Evolutionary conservation across 2,888 invertebrate genomes (phyloP).

Genomic region (Hirtodrosophila confusa): DNA sequence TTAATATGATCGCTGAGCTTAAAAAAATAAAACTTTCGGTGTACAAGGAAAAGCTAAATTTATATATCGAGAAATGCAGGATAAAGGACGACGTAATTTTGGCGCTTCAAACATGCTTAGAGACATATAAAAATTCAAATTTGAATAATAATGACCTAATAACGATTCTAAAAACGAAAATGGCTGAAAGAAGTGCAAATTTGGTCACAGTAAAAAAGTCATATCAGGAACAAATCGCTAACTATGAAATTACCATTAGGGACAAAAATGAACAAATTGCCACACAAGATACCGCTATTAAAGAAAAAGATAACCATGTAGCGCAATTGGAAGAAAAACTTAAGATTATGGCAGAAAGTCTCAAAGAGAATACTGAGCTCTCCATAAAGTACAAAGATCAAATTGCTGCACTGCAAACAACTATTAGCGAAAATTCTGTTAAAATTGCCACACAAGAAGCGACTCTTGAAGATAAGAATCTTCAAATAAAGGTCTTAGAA

Average conservation of each 20-base stretch:
- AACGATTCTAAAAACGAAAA: conserved; percentile 22
- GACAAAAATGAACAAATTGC: conserved; percentile 23
- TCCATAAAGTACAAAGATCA: too few species aligned
- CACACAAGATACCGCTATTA: conserved; percentile 4
- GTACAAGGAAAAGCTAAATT: conserved; percentile 36
- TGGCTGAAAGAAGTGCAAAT: conserved; percentile 21
- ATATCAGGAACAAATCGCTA: neutral
- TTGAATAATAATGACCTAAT: conserved; percentile 22
- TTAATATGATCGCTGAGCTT: conserved; percentile 21
- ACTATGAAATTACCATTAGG: neutral
- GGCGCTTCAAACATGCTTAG: conserved; percentile 34
- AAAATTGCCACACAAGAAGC: neutral
- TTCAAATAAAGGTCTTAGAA: conserved; percentile 4
- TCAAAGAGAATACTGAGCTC: too few species aligned
- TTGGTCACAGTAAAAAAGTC: conserved; percentile 10
- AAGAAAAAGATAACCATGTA: conserved; percentile 10
- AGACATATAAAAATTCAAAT: conserved; percentile 32
- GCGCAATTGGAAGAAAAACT: conserved; percentile 13
- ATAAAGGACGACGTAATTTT: conserved; percentile 36
- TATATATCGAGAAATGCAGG: conserved; percentile 35
- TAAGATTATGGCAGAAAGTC: neutral
- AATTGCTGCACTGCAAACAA: too few species aligned
- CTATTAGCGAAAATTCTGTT: neutral
- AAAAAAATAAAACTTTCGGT: conserved; percentile 32
- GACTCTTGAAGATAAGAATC: neutral